Evolutionary conservation across 2,113 vertebrate species (phyloP).

Genomic region (Amblyopsis rosae): DNA sequence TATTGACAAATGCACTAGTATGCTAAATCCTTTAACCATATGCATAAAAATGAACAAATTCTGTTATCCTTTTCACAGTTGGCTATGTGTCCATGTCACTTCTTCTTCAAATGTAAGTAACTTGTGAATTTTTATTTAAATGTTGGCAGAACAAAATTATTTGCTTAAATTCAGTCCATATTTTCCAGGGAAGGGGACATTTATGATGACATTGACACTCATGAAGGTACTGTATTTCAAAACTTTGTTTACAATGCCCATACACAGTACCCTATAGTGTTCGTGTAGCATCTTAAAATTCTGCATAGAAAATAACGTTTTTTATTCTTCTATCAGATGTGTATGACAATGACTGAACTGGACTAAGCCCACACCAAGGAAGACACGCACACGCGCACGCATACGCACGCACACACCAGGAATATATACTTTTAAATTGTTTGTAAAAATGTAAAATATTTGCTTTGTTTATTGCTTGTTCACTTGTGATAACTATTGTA

Average conservation of each 20-base stretch:
- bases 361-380: conserved; percentile 31
- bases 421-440: conserved; percentile 32
- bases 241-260: neutral
- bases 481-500: conserved; percentile 36
- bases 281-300: neutral
- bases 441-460: conserved; percentile 62
- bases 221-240: conserved; percentile 56
- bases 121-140: conserved; percentile 8
- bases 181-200: conserved; percentile 79
- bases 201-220: conserved; percentile 81
- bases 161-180: neutral
- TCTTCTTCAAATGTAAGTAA: conserved; percentile 73
- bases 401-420: neutral
- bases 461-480: conserved; percentile 37
- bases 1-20: no score
- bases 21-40: no score
- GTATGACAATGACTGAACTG: conserved; percentile 71
- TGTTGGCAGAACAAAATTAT: neutral
- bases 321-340: conserved; percentile 61
- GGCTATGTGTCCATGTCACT: conserved; percentile 72
- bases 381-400: neutral
- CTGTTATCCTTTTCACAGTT: conserved; percentile 57
- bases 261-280: neutral
- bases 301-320: neutral
- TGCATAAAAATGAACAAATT: neutral